Base-by-base conservation (phyloP, 2,888 invertebrate genomes). In the Drosophila diplacantha region DNA sequence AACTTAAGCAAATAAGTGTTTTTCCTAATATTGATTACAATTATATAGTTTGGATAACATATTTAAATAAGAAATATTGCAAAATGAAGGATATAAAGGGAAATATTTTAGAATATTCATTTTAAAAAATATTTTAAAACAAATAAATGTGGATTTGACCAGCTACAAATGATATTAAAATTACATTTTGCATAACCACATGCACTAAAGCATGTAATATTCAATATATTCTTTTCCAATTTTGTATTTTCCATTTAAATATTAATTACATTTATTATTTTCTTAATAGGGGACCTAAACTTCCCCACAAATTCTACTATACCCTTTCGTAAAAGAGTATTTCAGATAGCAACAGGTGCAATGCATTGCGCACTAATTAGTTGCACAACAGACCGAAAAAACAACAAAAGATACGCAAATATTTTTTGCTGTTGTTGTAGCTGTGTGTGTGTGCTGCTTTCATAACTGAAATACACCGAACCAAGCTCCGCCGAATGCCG, bases 361-460 rank as follows among this genome's bases (percentile, higher is more conserved):
- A 47, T 62, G 65, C 70, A 66, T 62, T 75, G 75, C 73, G 85
- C 83, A 81, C 83, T 83, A 81, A 81, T 84, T 81, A 84, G 81
- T 81, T 81, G 85, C 81, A 81, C 85, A 81, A 84, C 81, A 84
- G 81, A 81, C 79, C 84, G 81, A 81, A 83, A 80, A 77, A 80
- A 65, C 74, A 79, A 83, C 74, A 82, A 82, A 74, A 79, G 81
- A 81, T 84, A 81, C 81, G 81, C 84, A 81, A 84, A 81, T 81
- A 79, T 81, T 78, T 76, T 46, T 51, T 50, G 43, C 39, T 51
- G 26, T 24, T 26, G 38, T 11, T 37, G 46, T 44, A 4, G 3
- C 18, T 29, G 34, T 43, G 18, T 31, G 11, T 24, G 14, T 38
- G 16, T 65, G 64, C 52, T 61, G 69, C 81, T 75, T 83, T 81